Percentiles rank a stretch among this genome's conserved stretches.
These are phyloP conservation scores for Antennarius maculatus DNA, from an alignment of 2,797 vertebrate genomes.

Conservation along the genomic window DNA sequence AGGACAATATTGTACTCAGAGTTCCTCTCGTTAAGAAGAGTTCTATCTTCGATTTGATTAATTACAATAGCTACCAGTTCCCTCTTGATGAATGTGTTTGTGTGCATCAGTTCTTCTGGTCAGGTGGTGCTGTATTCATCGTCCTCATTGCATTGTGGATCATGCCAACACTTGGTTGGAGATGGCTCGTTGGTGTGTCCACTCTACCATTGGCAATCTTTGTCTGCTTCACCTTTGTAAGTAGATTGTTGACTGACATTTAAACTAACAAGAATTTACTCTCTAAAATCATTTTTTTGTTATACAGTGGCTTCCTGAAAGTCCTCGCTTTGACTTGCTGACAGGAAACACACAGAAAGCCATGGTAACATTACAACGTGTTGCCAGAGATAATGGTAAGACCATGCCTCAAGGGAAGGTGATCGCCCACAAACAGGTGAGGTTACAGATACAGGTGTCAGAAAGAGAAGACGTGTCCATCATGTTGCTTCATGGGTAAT, in stretches of 20 bases:
- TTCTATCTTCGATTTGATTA: not conserved
- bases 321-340: slow-evolving; percentile 89
- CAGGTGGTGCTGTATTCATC: slow-evolving; percentile 87
- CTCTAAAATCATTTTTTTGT: not conserved
- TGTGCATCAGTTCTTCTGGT: slow-evolving; percentile 87
- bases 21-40: slow-evolving; percentile 90
- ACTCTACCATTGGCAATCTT: slow-evolving; percentile 85
- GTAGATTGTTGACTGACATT: slow-evolving; percentile 50
- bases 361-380: slow-evolving; percentile 81
- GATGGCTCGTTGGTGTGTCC: slow-evolving; percentile 90
- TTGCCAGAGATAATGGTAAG: slow-evolving; percentile 88
- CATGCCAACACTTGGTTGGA: slow-evolving; percentile 93
- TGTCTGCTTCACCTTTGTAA: slow-evolving; percentile 85
- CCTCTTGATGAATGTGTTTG: slow-evolving; percentile 13
- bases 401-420: slow-evolving; percentile 86
- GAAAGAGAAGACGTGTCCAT: not conserved
- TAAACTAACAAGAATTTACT: not conserved
- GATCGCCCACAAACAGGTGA: slow-evolving; percentile 82
- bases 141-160: slow-evolving; percentile 88
- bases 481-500: not conserved
- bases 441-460: not conserved
- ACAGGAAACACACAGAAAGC: slow-evolving; percentile 87
- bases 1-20: slow-evolving; percentile 93
- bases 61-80: not conserved
- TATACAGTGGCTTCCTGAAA: slow-evolving; percentile 91